Evolutionary conservation across 2,797 vertebrate genomes (phyloP).

Genomic region (Eutrigla gurnardus): DNA sequence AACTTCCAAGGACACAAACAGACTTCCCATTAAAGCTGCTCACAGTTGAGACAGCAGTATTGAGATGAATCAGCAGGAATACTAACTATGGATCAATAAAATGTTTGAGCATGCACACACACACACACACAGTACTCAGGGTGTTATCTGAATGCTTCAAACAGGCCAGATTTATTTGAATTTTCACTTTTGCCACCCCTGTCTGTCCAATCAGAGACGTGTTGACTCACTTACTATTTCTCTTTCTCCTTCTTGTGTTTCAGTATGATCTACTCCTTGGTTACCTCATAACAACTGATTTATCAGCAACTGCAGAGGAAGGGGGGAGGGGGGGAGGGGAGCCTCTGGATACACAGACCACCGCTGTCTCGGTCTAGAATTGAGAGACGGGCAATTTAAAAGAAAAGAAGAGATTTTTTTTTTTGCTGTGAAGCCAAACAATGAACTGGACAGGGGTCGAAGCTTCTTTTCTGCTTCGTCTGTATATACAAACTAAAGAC

Average conservation of each 20-base stretch:
- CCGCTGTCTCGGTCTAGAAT: conserved; percentile 28
- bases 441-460: conserved; percentile 24
- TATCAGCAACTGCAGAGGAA: conserved; percentile 35
- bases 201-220: conserved; percentile 14
- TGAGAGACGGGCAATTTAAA: conserved; percentile 40
- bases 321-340: conserved; percentile 32
- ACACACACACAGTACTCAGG: neutral
- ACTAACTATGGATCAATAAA: conserved; percentile 34
- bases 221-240: conserved; percentile 40
- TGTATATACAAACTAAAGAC: conserved; percentile 65
- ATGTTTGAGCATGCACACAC: conserved; percentile 20
- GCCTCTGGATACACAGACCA: conserved; percentile 48
- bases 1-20: conserved; percentile 21
- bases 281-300: conserved; percentile 91
- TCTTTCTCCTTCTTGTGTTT: conserved; percentile 77
- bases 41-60: conserved; percentile 15
- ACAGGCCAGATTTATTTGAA: conserved; percentile 12
- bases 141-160: conserved; percentile 11
- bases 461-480: conserved; percentile 49
- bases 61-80: conserved; percentile 30
- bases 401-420: conserved; percentile 20
- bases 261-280: conserved; percentile 98
- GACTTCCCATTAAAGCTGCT: conserved; percentile 5
- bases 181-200: conserved; percentile 4
- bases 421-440: conserved; percentile 52